A percentile compares a stretch with the other conserved stretches of the same genome.
Conservation (phyloP, 2,113 vertebrate species). For the Malurus elegans region DNA sequence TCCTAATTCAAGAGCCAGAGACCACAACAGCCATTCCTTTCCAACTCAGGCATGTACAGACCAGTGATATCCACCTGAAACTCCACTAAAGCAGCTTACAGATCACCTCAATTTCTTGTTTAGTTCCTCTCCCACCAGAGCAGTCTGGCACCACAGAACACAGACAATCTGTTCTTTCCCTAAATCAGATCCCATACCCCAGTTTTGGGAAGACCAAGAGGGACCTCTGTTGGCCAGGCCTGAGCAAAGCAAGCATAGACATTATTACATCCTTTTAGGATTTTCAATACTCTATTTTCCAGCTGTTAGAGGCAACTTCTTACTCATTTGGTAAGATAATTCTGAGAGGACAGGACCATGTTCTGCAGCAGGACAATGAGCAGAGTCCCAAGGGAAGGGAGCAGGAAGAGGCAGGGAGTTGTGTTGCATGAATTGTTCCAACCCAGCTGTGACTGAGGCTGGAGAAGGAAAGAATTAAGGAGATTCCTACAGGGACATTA, state of each 20-base stretch:
- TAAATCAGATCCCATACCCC: not conserved
- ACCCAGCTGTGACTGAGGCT: not conserved
- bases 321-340: not conserved
- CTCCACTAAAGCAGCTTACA: not conserved
- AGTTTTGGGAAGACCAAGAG: not conserved
- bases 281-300: not conserved
- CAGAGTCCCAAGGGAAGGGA: not conserved
- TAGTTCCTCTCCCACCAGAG: not conserved
- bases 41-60: not conserved
- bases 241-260: not conserved
- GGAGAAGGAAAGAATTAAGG: not conserved
- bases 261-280: not conserved
- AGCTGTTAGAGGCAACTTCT: not conserved
- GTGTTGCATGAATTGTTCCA: not conserved
- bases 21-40: not conserved
- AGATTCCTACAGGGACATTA: not conserved
- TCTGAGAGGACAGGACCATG: not conserved
- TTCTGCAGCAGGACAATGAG: not conserved
- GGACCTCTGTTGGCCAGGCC: conserved; percentile 14
- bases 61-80: not conserved
- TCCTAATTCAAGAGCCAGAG: not conserved
- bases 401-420: not conserved
- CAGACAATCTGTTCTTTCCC: not conserved
- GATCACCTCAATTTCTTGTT: not conserved
- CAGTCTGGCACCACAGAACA: not conserved